phyloP scores from a whole-genome alignment of 2,797 vertebrate species.

The Artibeus jamaicensis region DNA sequence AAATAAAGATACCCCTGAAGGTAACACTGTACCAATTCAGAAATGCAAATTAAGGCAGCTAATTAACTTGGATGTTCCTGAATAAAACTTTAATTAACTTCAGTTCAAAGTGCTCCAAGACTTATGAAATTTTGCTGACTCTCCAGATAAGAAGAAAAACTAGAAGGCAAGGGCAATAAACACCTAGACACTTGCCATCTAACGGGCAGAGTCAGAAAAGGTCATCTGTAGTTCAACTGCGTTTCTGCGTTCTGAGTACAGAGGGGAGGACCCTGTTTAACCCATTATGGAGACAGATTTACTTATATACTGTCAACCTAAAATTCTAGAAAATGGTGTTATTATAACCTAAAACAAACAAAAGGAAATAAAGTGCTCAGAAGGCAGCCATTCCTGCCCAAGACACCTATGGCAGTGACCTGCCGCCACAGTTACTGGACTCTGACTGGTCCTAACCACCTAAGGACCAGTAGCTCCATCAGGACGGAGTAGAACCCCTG shows the following conservation, averaged over 20 bases:
- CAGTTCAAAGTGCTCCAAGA: neutral
- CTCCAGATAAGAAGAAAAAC: slow-evolving; percentile 9
- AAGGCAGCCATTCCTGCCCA: neutral
- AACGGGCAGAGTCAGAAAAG: neutral
- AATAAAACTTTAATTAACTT: slow-evolving; percentile 24
- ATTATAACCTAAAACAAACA: neutral
- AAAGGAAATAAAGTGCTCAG: slow-evolving; percentile 1
- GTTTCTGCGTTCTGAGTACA: neutral
- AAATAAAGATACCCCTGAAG: neutral
- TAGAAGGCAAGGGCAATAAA: neutral
- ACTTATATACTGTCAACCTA: neutral
- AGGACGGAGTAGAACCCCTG: neutral
- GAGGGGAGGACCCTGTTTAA: neutral
- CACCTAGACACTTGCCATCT: neutral
- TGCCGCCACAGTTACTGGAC: neutral
- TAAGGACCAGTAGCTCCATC: neutral
- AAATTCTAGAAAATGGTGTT: neutral
- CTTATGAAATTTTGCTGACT: neutral
- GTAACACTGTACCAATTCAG: neutral
- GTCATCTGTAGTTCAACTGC: neutral
- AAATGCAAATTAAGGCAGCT: neutral
- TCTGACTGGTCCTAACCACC: neutral
- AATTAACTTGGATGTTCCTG: neutral
- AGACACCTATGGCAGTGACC: neutral
- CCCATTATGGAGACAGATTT: neutral